Base-by-base conservation (phyloP, 2,797 vertebrate genomes). In the Geotrypetes seraphini region DNA sequence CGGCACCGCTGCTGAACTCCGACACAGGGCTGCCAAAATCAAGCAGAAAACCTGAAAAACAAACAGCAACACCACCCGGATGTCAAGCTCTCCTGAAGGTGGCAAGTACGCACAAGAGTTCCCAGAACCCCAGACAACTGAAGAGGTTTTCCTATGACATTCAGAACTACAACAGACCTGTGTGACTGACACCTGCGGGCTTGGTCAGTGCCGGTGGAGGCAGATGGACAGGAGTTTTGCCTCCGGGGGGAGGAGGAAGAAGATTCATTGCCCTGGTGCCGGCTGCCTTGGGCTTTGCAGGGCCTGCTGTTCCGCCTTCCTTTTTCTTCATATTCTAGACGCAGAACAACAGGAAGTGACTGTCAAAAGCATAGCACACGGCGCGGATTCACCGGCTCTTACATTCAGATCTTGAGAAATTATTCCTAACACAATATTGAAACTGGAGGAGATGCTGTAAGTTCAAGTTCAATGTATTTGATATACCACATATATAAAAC, bases 241-340 rank as follows among this genome's bases (percentile, higher is more conserved):
- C 75, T 25, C 88, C 86, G 0, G 92, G 91, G 6, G 92, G 93
- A 2, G 92, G 94, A 1, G 87, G 90, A 8, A 97, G 84, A 18
- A 94, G 63, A 25, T 33, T 73, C 31, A 70, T 50, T 0, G 57
- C 51, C 18, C 81, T 81, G 0, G 59, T 20, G 10, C 51, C 68
- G 2, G 34, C 9, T 0, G 73, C 67, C 7, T 85, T 83, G 0
- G 79, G 33, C 35, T 86, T 89, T 36, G 54, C 31, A 3, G 12
- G 66, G 3, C 69, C 84, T 0, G 42, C 1, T 0, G 40, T 20
- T 22, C 77, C 70, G n/a, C n/a, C 29, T 7, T 96, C 93, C 28
- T 88, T 98, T 66, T 92, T 97, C 77, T 92, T 94, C 33, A 97
- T 82, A 39, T 92, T 96, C 89, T 85, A 34, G 13, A 57, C 16